Percentiles rank a stretch among this genome's conserved stretches.
Evolutionary conservation across 2,888 invertebrate genomes (phyloP).

Genomic region (Trichacis sp.): DNA sequence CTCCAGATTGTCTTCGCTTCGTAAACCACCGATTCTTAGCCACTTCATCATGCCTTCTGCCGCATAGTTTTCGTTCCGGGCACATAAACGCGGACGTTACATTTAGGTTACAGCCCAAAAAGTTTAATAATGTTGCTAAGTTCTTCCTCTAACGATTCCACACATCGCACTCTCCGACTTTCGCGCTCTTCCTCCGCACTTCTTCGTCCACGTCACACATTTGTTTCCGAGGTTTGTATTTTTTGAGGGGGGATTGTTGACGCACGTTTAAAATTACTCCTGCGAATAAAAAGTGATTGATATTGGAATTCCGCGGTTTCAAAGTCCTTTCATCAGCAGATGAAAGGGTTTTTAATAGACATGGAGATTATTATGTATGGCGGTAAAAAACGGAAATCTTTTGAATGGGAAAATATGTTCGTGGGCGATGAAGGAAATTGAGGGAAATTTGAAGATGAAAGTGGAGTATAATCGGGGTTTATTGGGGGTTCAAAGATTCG

Average conservation of each 20-base stretch:
- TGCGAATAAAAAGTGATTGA: constrained; percentile 7
- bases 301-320: too few relatives aligned
- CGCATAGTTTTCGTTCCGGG: constrained; percentile 61
- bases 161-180: constrained; percentile 31
- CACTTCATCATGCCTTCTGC: constrained; percentile 60
- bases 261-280: constrained; percentile 26
- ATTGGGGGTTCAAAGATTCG: too few relatives aligned
- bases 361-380: too few relatives aligned
- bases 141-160: constrained; percentile 33
- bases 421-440: background rate
- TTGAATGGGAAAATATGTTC: background rate
- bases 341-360: too few relatives aligned
- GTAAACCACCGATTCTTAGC: constrained; percentile 60
- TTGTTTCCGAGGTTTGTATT: constrained; percentile 37
- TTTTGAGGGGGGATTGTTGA: constrained; percentile 32
- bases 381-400: too few relatives aligned
- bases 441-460: too few relatives aligned
- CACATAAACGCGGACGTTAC: constrained; percentile 55
- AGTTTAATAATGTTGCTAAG: constrained; percentile 52
- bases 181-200: constrained; percentile 36
- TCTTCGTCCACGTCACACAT: constrained; percentile 37
- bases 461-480: too few relatives aligned
- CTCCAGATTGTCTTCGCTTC: constrained; percentile 53
- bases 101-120: constrained; percentile 46
- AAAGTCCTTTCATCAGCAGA: too few relatives aligned